phyloP scores from a whole-genome alignment of 2,888 invertebrate species.

The Drosophila koepferae region DNA sequence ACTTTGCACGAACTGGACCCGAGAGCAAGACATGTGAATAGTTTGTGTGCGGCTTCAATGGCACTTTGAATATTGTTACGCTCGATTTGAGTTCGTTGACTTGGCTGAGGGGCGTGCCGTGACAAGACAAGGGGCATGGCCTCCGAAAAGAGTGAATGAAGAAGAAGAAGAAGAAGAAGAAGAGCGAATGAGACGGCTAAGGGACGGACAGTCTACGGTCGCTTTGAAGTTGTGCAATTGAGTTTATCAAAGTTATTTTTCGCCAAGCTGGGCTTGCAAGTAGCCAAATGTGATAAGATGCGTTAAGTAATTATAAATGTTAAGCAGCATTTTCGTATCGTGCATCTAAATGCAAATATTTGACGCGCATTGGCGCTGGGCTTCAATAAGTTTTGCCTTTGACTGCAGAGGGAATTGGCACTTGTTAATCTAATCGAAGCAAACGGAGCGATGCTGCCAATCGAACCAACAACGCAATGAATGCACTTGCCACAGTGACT shows the following conservation, averaged over 20 bases:
- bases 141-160: background rate
- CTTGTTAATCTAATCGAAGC: slow-evolving; percentile 72
- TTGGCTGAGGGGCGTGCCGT: slow-evolving; percentile 48
- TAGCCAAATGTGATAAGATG: slow-evolving; percentile 67
- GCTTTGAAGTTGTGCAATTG: slow-evolving; percentile 66
- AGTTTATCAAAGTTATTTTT: slow-evolving; percentile 72
- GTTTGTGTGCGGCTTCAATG: slow-evolving; percentile 67
- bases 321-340: slow-evolving; percentile 62
- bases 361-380: slow-evolving; percentile 70
- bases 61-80: slow-evolving; percentile 77
- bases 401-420: slow-evolving; percentile 41
- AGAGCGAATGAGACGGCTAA: background rate
- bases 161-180: too few species aligned
- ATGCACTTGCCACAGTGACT: slow-evolving; percentile 55
- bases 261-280: slow-evolving; percentile 64
- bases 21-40: slow-evolving; percentile 63
- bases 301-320: slow-evolving; percentile 81
- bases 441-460: slow-evolving; percentile 39
- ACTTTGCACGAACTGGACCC: slow-evolving; percentile 69
- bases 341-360: slow-evolving; percentile 81
- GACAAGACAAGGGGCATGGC: slow-evolving; percentile 4
- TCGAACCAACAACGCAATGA: slow-evolving; percentile 44
- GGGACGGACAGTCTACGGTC: slow-evolving; percentile 17
- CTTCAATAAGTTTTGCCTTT: slow-evolving; percentile 48
- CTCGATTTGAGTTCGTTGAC: slow-evolving; percentile 77